Percentiles rank a stretch among this genome's conserved stretches.
Evolutionary conservation across 2,797 vertebrate genomes (phyloP).

Genomic region (Galago senegalensis): DNA sequence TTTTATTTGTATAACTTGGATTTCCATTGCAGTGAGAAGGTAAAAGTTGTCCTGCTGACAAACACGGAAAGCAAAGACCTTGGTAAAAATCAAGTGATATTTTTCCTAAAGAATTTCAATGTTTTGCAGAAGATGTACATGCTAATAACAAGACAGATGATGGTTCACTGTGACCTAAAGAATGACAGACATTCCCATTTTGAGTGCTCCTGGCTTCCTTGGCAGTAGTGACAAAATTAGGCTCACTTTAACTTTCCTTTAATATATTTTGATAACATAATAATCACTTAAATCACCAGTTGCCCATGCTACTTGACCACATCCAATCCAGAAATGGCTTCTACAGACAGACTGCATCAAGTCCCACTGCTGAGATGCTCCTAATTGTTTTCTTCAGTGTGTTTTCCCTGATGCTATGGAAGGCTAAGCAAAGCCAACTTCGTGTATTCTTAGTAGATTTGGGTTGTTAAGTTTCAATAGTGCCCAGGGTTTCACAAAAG

Average conservation of each 20-base stretch:
- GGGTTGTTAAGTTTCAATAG: not conserved
- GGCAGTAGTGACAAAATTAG: not conserved
- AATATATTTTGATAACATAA: not conserved
- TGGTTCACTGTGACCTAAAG: not conserved
- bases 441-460: not conserved
- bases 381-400: not conserved
- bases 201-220: not conserved
- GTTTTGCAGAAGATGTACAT: not conserved
- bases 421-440: not conserved
- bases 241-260: not conserved
- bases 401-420: not conserved
- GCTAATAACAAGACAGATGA: not conserved
- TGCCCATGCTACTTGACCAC: not conserved
- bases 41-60: not conserved
- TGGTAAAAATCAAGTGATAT: not conserved
- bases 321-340: not conserved
- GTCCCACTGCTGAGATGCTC: not conserved
- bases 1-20: not conserved
- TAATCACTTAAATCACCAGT: not conserved
- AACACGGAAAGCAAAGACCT: not conserved
- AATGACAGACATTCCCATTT: not conserved
- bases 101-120: not conserved
- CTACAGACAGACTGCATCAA: not conserved
- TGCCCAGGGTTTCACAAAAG: not conserved
- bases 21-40: not conserved